Base-by-base conservation (phyloP, 2,888 invertebrate genomes). In the Megalurothrips usitatus region DNA sequence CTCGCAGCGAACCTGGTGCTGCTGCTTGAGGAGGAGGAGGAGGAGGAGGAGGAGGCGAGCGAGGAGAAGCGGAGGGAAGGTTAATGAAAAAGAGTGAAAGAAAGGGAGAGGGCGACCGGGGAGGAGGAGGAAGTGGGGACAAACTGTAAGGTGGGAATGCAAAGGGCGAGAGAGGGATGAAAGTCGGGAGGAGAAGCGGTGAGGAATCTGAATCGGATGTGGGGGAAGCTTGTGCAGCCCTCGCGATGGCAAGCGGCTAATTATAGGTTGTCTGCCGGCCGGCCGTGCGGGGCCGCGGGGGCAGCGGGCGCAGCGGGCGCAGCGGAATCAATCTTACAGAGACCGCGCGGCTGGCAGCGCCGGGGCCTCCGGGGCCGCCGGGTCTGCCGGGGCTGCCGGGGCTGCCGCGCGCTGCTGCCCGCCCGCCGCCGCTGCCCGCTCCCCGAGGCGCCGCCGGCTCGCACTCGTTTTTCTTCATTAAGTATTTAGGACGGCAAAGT, bases 341-440 rank as follows among this genome's bases (percentile, higher is more conserved):
- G 47, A 78, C 49, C 79, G 58, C 75, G 49, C 34, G 82, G 79
- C 82, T 82, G 81, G 84, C 84, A 23, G 23, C 68, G 1, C 10
- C n/a, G 17, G 11, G 11, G 68, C n/a, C 68, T 8, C 68, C 68
- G 68, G 58, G 19, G 4, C 17, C 58, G 14, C 17, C 58, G 4
- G 12, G n/a, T n/a, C n/a, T n/a, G 1, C 10, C n/a, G 17, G 11
- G 11, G 68, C n/a, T 23, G 1, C 68, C 68, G 68, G 58, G 19
- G 4, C 17, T 17, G 14, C 17, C 58, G 4, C n/a, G n/a, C n/a
- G n/a, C n/a, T n/a, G 12, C 17, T 17, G 58, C 17, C 14, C 14
- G 17, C 58, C 58, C 1, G 14, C 58, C 14, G 14, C 58, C 58
- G 1, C 14, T n/a, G 68, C 68, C 68, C 26, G 23, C 68, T n/a